phyloP scores from a whole-genome alignment of 2,113 vertebrate genomes.

The Solea solea region DNA sequence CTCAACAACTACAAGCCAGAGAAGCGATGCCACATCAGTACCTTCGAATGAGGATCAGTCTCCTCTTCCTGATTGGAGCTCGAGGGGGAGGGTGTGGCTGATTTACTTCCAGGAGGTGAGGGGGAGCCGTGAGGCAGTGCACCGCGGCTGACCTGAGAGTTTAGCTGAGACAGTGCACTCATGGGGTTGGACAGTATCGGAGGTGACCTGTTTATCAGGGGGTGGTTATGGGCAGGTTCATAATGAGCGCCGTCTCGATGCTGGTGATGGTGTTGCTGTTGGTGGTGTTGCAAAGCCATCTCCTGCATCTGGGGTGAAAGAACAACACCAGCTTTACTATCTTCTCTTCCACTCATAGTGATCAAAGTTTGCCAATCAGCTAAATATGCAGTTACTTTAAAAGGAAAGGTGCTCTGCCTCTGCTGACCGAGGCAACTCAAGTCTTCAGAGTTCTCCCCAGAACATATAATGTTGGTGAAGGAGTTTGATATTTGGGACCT shows the following conservation, averaged over 20 bases:
- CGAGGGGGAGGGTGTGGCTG: conserved; percentile 97
- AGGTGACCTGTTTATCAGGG: conserved; percentile 89
- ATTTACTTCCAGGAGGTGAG: conserved; percentile 97
- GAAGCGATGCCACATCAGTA: conserved; percentile 73
- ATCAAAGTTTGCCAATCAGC: conserved; percentile 67
- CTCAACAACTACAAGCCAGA: conserved; percentile 33
- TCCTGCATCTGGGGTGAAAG: conserved; percentile 93
- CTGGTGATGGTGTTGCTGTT: conserved; percentile 76
- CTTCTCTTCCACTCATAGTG: conserved; percentile 53
- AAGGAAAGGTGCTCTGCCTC: conserved; percentile 34
- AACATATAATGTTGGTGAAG: neutral
- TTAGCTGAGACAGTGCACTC: conserved; percentile 94
- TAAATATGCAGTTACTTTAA: conserved; percentile 51
- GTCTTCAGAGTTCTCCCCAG: too few species aligned
- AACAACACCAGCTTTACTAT: conserved; percentile 85
- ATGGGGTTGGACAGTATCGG: conserved; percentile 92
- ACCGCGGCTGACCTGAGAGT: conserved; percentile 92
- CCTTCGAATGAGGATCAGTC: conserved; percentile 94
- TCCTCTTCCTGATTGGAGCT: conserved; percentile 99
- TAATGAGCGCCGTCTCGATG: conserved; percentile 87
- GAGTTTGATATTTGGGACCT: neutral
- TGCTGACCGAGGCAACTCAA: too few species aligned
- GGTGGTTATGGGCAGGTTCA: conserved; percentile 87
- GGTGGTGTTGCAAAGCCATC: conserved; percentile 90
- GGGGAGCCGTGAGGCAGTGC: conserved; percentile 91